Evolutionary conservation across 2,797 vertebrate species (phyloP).

Genomic region (Propithecus deckenii): DNA sequence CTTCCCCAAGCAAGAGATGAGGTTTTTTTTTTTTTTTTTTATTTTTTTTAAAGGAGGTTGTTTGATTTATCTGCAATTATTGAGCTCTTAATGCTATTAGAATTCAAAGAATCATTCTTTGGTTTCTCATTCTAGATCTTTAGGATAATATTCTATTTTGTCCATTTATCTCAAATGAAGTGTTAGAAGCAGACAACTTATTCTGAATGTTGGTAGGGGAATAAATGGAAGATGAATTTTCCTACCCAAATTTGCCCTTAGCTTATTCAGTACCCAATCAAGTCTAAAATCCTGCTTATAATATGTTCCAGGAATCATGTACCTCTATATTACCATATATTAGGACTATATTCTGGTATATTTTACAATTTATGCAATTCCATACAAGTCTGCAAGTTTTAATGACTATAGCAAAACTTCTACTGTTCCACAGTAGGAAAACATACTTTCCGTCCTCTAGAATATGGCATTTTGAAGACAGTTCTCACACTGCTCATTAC

Average conservation of each 20-base stretch:
- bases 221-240: slow-evolving; percentile 9
- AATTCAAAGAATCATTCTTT: not conserved
- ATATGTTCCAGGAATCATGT: not conserved
- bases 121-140: not conserved
- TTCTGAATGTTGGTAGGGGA: not conserved
- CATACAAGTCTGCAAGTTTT: not conserved
- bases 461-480: not conserved
- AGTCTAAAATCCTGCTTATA: not conserved
- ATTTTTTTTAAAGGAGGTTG: not conserved
- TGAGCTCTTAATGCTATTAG: not conserved
- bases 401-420: not conserved
- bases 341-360: not conserved
- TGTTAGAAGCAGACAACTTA: not conserved
- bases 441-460: not conserved
- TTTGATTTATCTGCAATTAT: not conserved
- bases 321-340: not conserved
- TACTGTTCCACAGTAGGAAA: not conserved
- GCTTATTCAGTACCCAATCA: not conserved
- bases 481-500: not conserved
- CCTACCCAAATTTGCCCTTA: not conserved
- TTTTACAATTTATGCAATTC: not conserved
- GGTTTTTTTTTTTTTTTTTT: not conserved
- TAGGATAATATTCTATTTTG: not conserved
- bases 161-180: not conserved
- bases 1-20: not conserved